Conservation (phyloP, 2,797 vertebrate species). For the Dipus sagitta region DNA sequence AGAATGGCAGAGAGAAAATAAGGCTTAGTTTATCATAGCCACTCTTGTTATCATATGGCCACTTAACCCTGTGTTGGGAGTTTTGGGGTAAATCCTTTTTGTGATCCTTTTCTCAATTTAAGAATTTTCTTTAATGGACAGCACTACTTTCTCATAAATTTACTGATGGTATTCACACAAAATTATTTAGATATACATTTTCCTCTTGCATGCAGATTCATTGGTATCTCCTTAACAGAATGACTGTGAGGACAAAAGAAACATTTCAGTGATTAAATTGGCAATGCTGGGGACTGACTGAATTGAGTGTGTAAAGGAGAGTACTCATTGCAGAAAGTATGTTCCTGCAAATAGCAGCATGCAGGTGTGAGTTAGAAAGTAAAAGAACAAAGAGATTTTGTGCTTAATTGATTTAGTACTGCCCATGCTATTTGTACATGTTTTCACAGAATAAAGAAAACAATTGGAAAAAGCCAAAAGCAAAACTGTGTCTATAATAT, state of each 20-base stretch:
- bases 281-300: neutral
- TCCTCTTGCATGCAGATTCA: neutral
- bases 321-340: neutral
- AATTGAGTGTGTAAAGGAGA: neutral
- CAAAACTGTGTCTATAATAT: neutral
- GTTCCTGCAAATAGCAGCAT: neutral
- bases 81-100: neutral
- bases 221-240: neutral
- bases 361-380: neutral
- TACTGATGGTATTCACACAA: neutral
- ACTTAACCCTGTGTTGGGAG: neutral
- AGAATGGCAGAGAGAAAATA: neutral
- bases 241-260: neutral
- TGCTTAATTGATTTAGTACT: slow-evolving; percentile 4
- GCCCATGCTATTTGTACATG: neutral
- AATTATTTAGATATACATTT: neutral
- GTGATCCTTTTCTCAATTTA: neutral
- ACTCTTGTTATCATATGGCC: neutral
- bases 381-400: neutral
- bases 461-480: neutral
- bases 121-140: neutral
- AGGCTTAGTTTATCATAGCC: neutral
- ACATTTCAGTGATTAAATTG: neutral
- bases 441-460: neutral
- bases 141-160: neutral